Evolutionary conservation across 2,888 invertebrate species (phyloP).

Genomic region (Nemotelus nigrinus): DNA sequence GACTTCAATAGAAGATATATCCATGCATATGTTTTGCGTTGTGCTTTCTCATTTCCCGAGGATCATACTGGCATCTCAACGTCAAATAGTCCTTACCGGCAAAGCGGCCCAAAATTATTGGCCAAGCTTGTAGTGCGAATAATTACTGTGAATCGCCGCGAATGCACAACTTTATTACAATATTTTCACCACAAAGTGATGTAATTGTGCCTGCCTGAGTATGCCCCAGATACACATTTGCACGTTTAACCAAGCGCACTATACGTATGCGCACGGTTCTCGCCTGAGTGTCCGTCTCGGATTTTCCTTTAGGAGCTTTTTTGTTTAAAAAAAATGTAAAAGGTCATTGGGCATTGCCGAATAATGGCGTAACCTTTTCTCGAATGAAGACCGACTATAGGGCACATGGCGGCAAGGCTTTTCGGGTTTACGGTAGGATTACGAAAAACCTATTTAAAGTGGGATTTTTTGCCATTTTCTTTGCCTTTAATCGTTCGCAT

Average conservation of each 20-base stretch:
- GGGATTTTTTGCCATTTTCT: constrained; percentile 23
- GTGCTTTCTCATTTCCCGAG: background rate
- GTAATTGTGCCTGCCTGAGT: constrained; percentile 16
- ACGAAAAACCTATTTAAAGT: constrained; percentile 35
- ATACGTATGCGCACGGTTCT: constrained; percentile 27
- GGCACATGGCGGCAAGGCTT: constrained; percentile 14
- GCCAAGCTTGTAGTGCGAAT: background rate
- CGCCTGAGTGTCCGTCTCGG: constrained; percentile 21
- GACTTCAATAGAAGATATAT: background rate
- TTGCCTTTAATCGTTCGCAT: constrained; percentile 39
- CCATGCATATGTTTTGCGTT: background rate
- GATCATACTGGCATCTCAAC: too few species aligned
- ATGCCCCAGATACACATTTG: constrained; percentile 40
- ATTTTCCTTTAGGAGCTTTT: constrained; percentile 42
- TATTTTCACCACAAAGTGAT: constrained; percentile 24
- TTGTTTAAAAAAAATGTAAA: constrained; percentile 25
- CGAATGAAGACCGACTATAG: constrained; percentile 16
- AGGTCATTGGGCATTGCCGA: constrained; percentile 44
- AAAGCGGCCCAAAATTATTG: background rate
- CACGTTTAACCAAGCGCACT: constrained; percentile 39
- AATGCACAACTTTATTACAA: constrained; percentile 41
- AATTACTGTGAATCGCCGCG: background rate
- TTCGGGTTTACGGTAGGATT: constrained; percentile 36
- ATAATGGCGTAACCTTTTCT: constrained; percentile 39
- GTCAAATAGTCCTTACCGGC: too few species aligned